phyloP scores from a whole-genome alignment of 2,888 invertebrate genomes.

The Scotopteryx bipunctaria region DNA sequence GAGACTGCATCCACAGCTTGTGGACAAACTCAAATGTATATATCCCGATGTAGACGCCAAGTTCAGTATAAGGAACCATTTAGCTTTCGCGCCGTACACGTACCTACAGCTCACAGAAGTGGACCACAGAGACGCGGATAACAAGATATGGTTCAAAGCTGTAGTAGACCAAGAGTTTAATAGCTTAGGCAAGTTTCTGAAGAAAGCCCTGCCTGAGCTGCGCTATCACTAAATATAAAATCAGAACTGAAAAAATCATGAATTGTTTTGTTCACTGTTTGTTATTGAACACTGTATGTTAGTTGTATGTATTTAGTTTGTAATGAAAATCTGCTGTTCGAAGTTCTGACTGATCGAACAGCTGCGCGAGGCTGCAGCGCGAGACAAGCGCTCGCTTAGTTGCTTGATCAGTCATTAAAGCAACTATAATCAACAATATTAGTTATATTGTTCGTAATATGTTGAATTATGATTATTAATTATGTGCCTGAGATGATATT shows the following conservation, averaged over 20 bases:
- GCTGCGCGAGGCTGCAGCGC: no score
- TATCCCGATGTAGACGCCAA: conserved; percentile 60
- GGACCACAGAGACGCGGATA: conserved; percentile 50
- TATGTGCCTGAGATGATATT: conserved; percentile 17
- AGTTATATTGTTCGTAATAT: background rate
- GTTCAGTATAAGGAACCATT: conserved; percentile 63
- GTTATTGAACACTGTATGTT: no score
- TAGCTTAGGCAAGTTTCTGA: conserved; percentile 55
- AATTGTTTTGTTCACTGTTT: no score
- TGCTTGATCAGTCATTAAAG: no score
- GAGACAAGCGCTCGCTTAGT: no score
- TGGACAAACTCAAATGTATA: conserved; percentile 51
- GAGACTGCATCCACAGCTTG: conserved; percentile 57
- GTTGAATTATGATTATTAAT: background rate
- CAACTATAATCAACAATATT: no score
- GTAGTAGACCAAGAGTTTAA: conserved; percentile 55
- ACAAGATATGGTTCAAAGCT: conserved; percentile 55
- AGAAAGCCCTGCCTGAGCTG: conserved; percentile 52
- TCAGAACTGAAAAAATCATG: no score
- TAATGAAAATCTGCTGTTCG: no score
- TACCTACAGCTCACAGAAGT: conserved; percentile 48
- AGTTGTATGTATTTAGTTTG: background rate
- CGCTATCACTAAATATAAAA: conserved; percentile 24
- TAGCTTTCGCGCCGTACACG: conserved; percentile 68
- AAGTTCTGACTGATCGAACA: no score